Conservation (phyloP, 2,113 vertebrate species). For the Synodontis membranacea region DNA sequence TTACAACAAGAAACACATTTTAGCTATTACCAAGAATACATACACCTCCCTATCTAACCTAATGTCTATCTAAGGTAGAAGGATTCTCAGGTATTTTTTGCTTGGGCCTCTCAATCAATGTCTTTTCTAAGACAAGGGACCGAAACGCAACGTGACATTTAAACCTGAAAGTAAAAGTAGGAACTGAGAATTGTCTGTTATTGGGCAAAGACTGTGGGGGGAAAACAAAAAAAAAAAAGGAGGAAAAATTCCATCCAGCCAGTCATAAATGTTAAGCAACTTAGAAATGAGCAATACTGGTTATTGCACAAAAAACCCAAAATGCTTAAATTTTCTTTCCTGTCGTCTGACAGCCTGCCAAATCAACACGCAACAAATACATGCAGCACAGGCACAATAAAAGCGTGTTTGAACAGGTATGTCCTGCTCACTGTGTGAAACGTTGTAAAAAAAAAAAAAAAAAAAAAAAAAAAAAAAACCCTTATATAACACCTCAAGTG, state of each 20-base stretch:
- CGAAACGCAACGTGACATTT: constrained; percentile 27
- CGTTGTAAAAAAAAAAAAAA: neutral
- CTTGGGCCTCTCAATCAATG: neutral
- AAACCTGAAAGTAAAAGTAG: constrained; percentile 47
- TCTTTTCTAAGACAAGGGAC: constrained; percentile 31
- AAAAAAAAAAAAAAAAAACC: neutral
- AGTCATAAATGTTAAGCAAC: neutral
- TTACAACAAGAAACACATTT: neutral
- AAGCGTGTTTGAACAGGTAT: neutral
- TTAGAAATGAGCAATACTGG: neutral
- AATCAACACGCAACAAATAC: neutral
- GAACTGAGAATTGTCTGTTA: neutral
- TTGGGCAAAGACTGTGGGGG: neutral
- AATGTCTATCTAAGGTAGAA: constrained; percentile 25
- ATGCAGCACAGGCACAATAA: neutral
- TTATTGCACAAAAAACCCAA: neutral
- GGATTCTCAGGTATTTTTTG: constrained; percentile 17
- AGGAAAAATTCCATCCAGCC: neutral
- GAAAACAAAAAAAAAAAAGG: neutral
- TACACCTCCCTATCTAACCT: neutral
- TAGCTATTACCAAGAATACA: neutral
- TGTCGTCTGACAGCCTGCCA: neutral
- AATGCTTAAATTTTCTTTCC: neutral
- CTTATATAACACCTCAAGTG: neutral
- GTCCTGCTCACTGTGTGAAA: neutral